Conservation (phyloP, 2,888 invertebrate species). For the Agonopterix alstromeriana region DNA sequence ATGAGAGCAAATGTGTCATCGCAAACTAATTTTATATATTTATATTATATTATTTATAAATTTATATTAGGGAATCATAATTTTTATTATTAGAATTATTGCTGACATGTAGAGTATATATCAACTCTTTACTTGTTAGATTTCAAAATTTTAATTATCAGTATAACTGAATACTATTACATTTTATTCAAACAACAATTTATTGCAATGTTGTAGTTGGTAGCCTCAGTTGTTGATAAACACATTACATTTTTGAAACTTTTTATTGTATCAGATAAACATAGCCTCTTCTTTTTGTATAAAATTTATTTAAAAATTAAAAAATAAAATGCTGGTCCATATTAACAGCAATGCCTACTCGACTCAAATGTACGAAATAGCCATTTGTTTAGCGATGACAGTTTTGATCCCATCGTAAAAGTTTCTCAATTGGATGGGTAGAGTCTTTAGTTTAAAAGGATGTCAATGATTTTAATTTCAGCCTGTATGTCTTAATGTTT, state of each 20-base stretch:
- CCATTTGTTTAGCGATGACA: too few relatives aligned
- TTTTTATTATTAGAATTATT: constrained; percentile 7
- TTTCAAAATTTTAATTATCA: constrained; percentile 15
- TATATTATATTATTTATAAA: too few relatives aligned
- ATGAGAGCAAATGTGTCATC: too few relatives aligned
- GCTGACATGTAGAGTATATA: constrained; percentile 3
- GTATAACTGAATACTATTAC: constrained; percentile 13
- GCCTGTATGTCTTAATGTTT: too few relatives aligned
- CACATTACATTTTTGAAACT: not conserved
- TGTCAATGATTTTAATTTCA: too few relatives aligned
- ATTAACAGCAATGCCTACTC: too few relatives aligned
- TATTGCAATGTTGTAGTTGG: constrained; percentile 3
- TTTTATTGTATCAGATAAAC: not conserved
- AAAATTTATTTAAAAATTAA: not conserved
- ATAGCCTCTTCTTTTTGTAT: not conserved
- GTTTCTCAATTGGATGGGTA: too few relatives aligned
- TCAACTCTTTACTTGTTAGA: constrained; percentile 11
- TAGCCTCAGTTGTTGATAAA: not conserved
- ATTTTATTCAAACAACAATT: constrained; percentile 2
- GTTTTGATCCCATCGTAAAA: too few relatives aligned
- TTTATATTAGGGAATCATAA: constrained; percentile 14
- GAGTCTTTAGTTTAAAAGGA: too few relatives aligned
- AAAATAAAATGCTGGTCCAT: too few relatives aligned
- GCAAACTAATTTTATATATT: too few relatives aligned
- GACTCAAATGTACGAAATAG: too few relatives aligned